Percentiles rank a stretch among this genome's conserved stretches.
These are phyloP conservation scores for Vulpes vulpes DNA, from an alignment of 2,113 vertebrate species.

Conservation along the genomic window DNA sequence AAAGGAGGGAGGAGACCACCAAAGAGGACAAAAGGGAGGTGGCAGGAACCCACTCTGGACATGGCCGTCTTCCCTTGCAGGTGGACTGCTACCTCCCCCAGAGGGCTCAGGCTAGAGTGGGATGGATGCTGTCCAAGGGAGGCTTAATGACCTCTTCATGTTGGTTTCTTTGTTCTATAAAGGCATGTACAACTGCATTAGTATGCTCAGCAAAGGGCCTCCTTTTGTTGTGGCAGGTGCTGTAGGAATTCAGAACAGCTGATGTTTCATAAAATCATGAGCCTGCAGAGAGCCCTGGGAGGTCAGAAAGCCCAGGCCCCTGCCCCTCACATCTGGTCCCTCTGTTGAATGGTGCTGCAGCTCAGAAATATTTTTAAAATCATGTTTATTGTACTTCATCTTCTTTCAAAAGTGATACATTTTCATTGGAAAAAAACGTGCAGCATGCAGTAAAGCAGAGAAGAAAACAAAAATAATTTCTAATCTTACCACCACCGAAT, in stretches of 20 bases:
- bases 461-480: conserved; percentile 20
- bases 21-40: conserved; percentile 14
- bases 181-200: conserved; percentile 49
- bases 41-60: not conserved
- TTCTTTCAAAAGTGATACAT: conserved; percentile 39
- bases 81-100: not conserved
- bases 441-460: not conserved
- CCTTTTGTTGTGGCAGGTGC: conserved; percentile 81
- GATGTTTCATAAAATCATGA: conserved; percentile 71
- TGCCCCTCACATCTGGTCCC: conserved; percentile 74
- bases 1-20: conserved; percentile 29
- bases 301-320: conserved; percentile 62
- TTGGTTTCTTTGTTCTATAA: conserved; percentile 66
- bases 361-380: conserved; percentile 61
- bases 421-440: conserved; percentile 22
- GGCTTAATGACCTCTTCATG: not conserved
- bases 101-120: not conserved
- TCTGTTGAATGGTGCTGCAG: not conserved
- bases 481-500: not conserved
- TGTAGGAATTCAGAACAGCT: conserved; percentile 78
- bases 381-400: conserved; percentile 71
- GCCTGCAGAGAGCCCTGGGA: conserved; percentile 73
- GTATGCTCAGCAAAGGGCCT: conserved; percentile 62
- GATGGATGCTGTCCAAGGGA: conserved; percentile 39
- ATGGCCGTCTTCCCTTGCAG: not conserved